These are phyloP conservation scores for Phengaris alcon DNA, from an alignment of 2,888 invertebrate species.

Conservation along the genomic window DNA sequence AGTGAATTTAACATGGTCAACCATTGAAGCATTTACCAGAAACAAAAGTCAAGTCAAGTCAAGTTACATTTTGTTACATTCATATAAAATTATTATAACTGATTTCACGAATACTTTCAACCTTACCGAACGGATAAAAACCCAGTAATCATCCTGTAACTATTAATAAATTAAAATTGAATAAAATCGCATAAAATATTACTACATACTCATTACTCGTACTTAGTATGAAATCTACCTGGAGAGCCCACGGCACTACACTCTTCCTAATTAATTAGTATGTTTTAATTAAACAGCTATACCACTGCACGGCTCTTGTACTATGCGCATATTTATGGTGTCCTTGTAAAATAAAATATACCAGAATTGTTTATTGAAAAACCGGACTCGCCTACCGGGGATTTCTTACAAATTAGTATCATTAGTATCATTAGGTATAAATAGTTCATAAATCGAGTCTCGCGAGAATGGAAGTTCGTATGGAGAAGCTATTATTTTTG, in stretches of 20 bases:
- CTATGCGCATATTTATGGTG: neutral
- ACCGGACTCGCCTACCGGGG: too few species aligned
- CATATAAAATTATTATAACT: neutral
- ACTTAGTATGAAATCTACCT: neutral
- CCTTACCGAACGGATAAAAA: neutral
- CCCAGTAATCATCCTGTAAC: neutral
- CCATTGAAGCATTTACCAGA: too few species aligned
- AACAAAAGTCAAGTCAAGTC: too few species aligned
- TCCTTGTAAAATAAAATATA: neutral
- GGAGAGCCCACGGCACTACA: conserved; percentile 3
- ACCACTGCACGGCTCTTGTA: neutral
- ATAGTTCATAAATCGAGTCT: too few species aligned
- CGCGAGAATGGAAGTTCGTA: too few species aligned
- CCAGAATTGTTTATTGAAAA: neutral
- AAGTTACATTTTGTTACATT: too few species aligned
- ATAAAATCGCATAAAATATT: neutral
- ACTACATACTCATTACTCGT: neutral
- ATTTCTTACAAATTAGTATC: too few species aligned
- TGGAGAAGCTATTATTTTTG: too few species aligned
- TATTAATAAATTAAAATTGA: neutral
- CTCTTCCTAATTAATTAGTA: conserved; percentile 13
- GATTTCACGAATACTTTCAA: neutral
- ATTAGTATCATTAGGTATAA: too few species aligned
- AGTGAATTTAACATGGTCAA: too few species aligned
- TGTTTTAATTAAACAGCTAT: conserved; percentile 1